Conservation (phyloP, 2,797 vertebrate genomes). For the Apogon talboti region DNA sequence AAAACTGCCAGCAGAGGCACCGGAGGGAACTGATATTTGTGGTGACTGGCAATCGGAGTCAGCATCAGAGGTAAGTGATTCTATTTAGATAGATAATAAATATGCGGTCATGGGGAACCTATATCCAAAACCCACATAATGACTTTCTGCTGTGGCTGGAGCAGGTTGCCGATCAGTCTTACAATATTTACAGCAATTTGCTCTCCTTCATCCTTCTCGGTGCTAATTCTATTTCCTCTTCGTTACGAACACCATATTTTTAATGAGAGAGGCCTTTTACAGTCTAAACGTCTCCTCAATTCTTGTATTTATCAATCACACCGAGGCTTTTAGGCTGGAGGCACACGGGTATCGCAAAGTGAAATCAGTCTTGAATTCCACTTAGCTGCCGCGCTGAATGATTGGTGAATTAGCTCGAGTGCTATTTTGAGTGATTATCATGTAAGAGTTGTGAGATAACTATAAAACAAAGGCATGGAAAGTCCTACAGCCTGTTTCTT, state of each 20-base stretch:
- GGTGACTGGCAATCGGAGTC: conserved; percentile 80
- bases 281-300: conserved; percentile 65
- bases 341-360: conserved; percentile 49
- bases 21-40: conserved; percentile 73
- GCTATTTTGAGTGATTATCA: conserved; percentile 60
- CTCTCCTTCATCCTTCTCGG: conserved; percentile 68
- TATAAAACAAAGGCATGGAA: conserved; percentile 26
- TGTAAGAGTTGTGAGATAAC: conserved; percentile 32
- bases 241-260: conserved; percentile 72
- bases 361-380: conserved; percentile 72
- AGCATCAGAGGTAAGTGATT: conserved; percentile 85
- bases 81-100: conserved; percentile 87
- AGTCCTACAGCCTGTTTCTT: not conserved
- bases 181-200: conserved; percentile 77
- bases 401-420: conserved; percentile 65
- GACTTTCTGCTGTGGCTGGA: conserved; percentile 74
- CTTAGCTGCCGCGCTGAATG: conserved; percentile 65
- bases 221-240: conserved; percentile 77
- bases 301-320: conserved; percentile 74
- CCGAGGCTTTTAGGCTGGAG: conserved; percentile 67
- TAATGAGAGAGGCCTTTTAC: conserved; percentile 67
- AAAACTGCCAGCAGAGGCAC: conserved; percentile 67
- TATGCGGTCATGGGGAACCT: conserved; percentile 83
- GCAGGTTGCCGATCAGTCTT: conserved; percentile 69
- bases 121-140: conserved; percentile 82